Conservation (phyloP, 2,797 vertebrate genomes). For the Thaleichthys pacificus region DNA sequence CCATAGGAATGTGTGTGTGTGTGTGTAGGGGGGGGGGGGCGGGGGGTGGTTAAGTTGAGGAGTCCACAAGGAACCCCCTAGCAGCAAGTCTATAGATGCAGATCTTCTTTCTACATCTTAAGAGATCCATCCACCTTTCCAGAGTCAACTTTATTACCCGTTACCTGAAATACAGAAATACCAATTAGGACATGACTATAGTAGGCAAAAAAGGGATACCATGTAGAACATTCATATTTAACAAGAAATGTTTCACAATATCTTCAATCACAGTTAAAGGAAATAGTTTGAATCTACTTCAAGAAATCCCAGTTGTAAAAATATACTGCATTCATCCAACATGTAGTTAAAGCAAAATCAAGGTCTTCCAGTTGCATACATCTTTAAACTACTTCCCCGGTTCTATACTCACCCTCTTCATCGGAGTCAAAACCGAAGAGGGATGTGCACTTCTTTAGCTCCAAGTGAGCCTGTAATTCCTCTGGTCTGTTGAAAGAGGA, state of each 20-base stretch:
- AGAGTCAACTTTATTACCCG: neutral
- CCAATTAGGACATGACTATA: neutral
- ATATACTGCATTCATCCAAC: too few species aligned
- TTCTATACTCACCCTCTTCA: conserved; percentile 88
- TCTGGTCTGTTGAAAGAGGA: conserved; percentile 84
- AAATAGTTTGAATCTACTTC: too few species aligned
- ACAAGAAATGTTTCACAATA: too few species aligned
- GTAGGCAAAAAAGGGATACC: too few species aligned
- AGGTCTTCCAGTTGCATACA: neutral
- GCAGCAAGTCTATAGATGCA: conserved; percentile 3
- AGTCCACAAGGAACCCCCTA: neutral
- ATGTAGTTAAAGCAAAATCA: too few species aligned
- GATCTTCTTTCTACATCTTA: neutral
- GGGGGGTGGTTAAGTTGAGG: neutral
- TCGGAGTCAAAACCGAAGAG: conserved; percentile 98
- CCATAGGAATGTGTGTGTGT: neutral
- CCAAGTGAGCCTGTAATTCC: conserved; percentile 87
- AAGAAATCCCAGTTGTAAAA: too few species aligned
- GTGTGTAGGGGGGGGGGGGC: too few species aligned
- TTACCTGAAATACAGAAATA: neutral
- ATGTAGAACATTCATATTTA: too few species aligned
- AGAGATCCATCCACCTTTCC: neutral
- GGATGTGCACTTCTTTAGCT: conserved; percentile 88
- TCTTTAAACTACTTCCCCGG: conserved; percentile 26
- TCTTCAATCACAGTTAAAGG: too few species aligned